These are phyloP conservation scores for Meleagris gallopavo DNA, from an alignment of 2,113 vertebrate species.

Conservation along the genomic window DNA sequence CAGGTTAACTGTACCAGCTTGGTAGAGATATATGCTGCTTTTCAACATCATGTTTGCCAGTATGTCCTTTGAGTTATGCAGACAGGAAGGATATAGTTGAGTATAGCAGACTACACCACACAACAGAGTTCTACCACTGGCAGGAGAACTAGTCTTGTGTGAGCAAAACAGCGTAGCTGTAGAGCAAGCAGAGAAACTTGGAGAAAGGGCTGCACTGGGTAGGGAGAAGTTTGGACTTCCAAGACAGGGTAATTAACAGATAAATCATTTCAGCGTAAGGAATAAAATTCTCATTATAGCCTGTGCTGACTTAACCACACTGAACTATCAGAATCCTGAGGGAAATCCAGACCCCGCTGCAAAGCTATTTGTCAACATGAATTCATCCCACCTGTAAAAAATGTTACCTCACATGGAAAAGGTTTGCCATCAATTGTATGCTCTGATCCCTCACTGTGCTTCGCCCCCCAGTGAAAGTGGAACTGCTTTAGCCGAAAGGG, in stretches of 20 bases:
- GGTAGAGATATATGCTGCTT: background rate
- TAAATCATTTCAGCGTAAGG: background rate
- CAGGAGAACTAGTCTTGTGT: background rate
- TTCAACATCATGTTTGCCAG: background rate
- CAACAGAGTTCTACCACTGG: background rate
- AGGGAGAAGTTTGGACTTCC: background rate
- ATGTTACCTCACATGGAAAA: constrained; percentile 89
- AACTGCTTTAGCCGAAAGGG: constrained; percentile 94
- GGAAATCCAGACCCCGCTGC: background rate
- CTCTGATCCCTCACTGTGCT: constrained; percentile 88
- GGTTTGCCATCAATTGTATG: constrained; percentile 89
- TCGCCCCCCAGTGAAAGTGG: constrained; percentile 97
- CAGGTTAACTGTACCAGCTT: background rate
- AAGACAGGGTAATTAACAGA: background rate
- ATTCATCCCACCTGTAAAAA: background rate
- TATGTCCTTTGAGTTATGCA: background rate
- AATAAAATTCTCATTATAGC: background rate
- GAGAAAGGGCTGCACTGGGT: background rate
- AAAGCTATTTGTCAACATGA: background rate
- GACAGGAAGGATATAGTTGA: background rate
- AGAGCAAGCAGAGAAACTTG: background rate
- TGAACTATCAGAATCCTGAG: background rate
- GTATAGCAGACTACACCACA: background rate
- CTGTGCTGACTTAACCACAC: background rate
- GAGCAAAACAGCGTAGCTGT: background rate